A percentile compares a stretch with the other conserved stretches of the same genome.
Evolutionary conservation across 2,888 invertebrate species (phyloP).

Genomic region (Dynastes tityus): DNA sequence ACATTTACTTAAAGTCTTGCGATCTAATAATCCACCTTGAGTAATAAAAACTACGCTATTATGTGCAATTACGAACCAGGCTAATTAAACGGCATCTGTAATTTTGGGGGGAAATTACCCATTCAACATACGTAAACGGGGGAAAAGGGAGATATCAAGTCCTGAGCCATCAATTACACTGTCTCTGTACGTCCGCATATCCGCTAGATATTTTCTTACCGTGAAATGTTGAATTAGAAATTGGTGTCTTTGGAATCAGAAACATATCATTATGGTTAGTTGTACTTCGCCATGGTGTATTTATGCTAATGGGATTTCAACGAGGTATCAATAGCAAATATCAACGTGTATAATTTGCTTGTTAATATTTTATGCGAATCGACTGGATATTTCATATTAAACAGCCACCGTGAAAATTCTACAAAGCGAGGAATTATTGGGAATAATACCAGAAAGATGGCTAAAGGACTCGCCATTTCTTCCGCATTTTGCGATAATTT

Average conservation of each 20-base stretch:
- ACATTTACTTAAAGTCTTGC: slow-evolving; percentile 26
- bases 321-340: slow-evolving; percentile 6
- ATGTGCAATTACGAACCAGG: slow-evolving; percentile 14
- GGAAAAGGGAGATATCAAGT: background rate
- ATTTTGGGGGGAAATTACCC: slow-evolving; percentile 28
- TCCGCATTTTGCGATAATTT: too few species aligned
- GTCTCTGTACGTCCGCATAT: slow-evolving; percentile 15
- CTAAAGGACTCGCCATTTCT: too few species aligned
- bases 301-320: slow-evolving; percentile 20
- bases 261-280: slow-evolving; percentile 4
- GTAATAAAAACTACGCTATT: slow-evolving; percentile 32
- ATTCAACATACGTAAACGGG: too few species aligned
- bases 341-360: slow-evolving; percentile 7
- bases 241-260: background rate
- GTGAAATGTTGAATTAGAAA: slow-evolving; percentile 12
- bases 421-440: too few species aligned
- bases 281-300: background rate
- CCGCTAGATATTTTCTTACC: slow-evolving; percentile 6
- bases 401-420: too few species aligned
- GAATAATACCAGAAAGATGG: too few species aligned
- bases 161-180: slow-evolving; percentile 5
- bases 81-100: slow-evolving; percentile 42
- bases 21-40: slow-evolving; percentile 34
- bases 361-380: slow-evolving; percentile 1
- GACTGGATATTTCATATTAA: background rate